Conservation (phyloP, 2,888 invertebrate species). For the Mesorhabditis sp. region DNA sequence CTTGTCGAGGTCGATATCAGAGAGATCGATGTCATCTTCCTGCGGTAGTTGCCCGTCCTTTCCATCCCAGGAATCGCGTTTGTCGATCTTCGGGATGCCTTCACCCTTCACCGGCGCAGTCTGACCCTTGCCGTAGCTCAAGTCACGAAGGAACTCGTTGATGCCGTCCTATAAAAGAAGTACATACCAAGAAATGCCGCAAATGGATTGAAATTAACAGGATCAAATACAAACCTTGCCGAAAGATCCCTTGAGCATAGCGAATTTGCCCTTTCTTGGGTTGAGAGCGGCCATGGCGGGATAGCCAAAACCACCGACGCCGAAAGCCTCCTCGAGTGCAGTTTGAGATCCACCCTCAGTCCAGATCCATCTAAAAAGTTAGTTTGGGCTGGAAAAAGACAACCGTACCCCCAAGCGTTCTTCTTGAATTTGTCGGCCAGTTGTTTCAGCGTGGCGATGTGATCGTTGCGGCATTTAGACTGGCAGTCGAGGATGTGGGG, state of each 20-base stretch:
- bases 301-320: slow-evolving; percentile 96
- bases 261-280: slow-evolving; percentile 92
- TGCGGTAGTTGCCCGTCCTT: slow-evolving; percentile 62
- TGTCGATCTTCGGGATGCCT: slow-evolving; percentile 60
- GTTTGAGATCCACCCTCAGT: slow-evolving; percentile 82
- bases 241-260: slow-evolving; percentile 85
- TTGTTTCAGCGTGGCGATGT: slow-evolving; percentile 71
- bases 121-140: slow-evolving; percentile 86
- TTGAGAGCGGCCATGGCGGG: slow-evolving; percentile 96
- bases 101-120: slow-evolving; percentile 81
- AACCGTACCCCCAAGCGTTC: slow-evolving; percentile 83
- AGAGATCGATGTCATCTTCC: slow-evolving; percentile 62
- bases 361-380: slow-evolving; percentile 77
- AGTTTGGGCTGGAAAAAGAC: background rate
- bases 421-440: slow-evolving; percentile 87
- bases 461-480: slow-evolving; percentile 83
- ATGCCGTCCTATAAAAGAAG: slow-evolving; percentile 72
- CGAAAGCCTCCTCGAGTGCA: slow-evolving; percentile 80
- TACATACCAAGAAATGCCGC: slow-evolving; percentile 77
- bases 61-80: slow-evolving; percentile 62
- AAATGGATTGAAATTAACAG: background rate
- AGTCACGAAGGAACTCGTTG: slow-evolving; percentile 87
- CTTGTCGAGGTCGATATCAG: slow-evolving; percentile 61
- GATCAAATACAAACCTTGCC: slow-evolving; percentile 15
- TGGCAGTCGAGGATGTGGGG: slow-evolving; percentile 95